Conservation (phyloP, 2,797 vertebrate species). For the Falco columbarius region DNA sequence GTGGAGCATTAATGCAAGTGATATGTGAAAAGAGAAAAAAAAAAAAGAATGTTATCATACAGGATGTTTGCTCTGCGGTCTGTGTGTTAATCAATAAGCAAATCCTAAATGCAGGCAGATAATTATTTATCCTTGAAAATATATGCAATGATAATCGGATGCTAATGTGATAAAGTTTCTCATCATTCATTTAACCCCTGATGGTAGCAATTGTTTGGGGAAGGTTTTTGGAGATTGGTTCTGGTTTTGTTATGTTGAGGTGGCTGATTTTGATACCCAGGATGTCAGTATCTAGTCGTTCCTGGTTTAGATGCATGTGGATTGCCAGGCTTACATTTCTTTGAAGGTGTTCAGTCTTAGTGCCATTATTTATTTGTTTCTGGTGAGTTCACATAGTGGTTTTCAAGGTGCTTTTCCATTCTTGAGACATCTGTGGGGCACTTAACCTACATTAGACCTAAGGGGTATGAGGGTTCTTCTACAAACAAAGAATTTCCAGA, state of each 20-base stretch:
- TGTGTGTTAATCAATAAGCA: slow-evolving; percentile 45
- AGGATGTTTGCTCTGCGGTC: background rate
- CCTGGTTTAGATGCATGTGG: background rate
- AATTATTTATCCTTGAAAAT: slow-evolving; percentile 68
- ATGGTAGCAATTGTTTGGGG: background rate
- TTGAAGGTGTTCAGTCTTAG: background rate
- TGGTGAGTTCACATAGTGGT: background rate
- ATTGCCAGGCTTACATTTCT: background rate
- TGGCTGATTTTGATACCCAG: background rate
- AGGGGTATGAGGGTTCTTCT: slow-evolving; percentile 81
- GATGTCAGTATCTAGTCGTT: slow-evolving; percentile 5
- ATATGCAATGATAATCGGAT: slow-evolving; percentile 61
- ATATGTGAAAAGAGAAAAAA: background rate
- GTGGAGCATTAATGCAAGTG: background rate
- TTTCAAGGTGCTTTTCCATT: slow-evolving; percentile 80
- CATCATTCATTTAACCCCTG: slow-evolving; percentile 23
- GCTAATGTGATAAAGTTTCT: slow-evolving; percentile 48
- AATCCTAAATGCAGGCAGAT: background rate
- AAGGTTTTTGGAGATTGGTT: background rate
- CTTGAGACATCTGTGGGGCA: slow-evolving; percentile 78
- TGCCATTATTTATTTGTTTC: slow-evolving; percentile 57
- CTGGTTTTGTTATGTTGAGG: slow-evolving; percentile 7
- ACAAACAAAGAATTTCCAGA: slow-evolving; percentile 85
- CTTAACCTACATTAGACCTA: slow-evolving; percentile 85
- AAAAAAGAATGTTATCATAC: background rate